Evolutionary conservation across 2,113 vertebrate genomes (phyloP).

Genomic region (Barnardius zonarius): DNA sequence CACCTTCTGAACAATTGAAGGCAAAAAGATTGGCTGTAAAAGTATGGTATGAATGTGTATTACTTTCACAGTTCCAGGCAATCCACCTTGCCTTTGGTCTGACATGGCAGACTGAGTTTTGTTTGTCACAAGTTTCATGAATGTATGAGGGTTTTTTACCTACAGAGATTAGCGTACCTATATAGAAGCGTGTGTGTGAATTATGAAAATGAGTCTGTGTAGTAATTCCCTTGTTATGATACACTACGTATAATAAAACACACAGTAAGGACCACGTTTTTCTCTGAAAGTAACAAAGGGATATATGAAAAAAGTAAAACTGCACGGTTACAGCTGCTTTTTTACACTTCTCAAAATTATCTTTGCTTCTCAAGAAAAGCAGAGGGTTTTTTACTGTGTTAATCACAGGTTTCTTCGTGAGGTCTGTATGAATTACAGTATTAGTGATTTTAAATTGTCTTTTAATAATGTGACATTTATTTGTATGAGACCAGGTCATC

Average conservation of each 20-base stretch:
- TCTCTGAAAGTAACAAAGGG: neutral
- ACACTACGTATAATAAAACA: neutral
- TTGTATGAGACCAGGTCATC: neutral
- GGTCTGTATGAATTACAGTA: neutral
- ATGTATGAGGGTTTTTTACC: neutral
- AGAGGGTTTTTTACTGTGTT: neutral
- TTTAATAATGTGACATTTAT: neutral
- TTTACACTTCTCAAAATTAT: neutral
- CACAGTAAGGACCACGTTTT: neutral
- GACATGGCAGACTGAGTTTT: neutral
- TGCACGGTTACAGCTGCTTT: neutral
- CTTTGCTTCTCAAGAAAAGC: neutral
- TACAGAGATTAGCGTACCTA: neutral
- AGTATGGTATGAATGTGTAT: rapidly evolving
- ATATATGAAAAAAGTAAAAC: neutral
- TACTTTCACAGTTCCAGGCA: neutral
- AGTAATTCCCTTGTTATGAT: neutral
- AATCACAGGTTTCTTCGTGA: neutral
- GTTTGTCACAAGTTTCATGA: neutral
- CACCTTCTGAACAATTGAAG: neutral
- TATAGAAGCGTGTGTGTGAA: neutral
- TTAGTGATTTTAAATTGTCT: neutral
- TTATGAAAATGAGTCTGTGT: neutral
- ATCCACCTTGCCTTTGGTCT: neutral
- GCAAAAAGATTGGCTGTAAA: neutral